phyloP scores from a whole-genome alignment of 2,797 vertebrate genomes.

The Gadopsis bispinosus region DNA sequence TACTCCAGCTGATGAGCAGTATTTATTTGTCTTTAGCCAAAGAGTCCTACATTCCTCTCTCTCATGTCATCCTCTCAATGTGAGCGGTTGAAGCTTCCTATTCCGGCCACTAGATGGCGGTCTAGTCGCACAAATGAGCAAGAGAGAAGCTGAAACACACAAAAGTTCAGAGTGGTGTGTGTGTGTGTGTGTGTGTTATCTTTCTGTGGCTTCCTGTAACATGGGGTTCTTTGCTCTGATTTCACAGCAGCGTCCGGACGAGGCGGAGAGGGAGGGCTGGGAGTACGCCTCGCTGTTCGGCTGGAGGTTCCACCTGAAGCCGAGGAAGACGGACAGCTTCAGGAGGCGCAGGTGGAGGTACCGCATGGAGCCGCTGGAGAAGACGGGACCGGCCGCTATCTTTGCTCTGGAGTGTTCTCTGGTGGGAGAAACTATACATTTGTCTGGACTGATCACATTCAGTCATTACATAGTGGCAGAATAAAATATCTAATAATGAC shows the following conservation, averaged over 20 bases:
- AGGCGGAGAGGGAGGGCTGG: slow-evolving; percentile 93
- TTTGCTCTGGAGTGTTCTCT: slow-evolving; percentile 95
- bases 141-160: not conserved
- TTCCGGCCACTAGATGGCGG: slow-evolving; percentile 48
- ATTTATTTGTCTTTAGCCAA: not conserved
- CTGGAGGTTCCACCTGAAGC: slow-evolving; percentile 94
- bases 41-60: not conserved
- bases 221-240: slow-evolving; percentile 57
- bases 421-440: slow-evolving; percentile 77
- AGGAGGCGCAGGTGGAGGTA: slow-evolving; percentile 93
- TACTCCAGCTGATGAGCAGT: not conserved
- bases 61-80: not conserved
- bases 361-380: slow-evolving; percentile 95
- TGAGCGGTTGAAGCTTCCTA: not conserved
- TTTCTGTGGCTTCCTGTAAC: slow-evolving; percentile 65
- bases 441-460: not conserved
- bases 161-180: not conserved
- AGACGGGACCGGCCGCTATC: slow-evolving; percentile 91
- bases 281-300: slow-evolving; percentile 97
- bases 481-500: no score
- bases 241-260: slow-evolving; percentile 89
- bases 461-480: not conserved
- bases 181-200: slow-evolving; percentile 43
- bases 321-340: slow-evolving; percentile 91
- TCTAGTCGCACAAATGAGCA: slow-evolving; percentile 29